These are phyloP conservation scores for Ostrea denselamellosa DNA, from an alignment of 1,140 invertebrate species.

Conservation along the genomic window DNA sequence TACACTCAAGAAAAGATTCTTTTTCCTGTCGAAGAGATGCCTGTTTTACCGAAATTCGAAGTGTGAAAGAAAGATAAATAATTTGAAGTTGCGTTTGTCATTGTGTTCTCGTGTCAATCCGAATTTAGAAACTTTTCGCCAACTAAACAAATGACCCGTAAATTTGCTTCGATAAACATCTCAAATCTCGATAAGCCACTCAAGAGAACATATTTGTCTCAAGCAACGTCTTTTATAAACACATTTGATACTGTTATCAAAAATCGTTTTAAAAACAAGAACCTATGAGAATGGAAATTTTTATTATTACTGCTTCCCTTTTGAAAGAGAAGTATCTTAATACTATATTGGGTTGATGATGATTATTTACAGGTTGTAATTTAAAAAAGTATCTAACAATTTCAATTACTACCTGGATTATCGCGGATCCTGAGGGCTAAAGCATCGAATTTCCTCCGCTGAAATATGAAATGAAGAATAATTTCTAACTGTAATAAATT, in stretches of 20 bases:
- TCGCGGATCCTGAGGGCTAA: neutral
- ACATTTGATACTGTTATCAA: conserved; percentile 23
- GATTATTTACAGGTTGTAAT: neutral
- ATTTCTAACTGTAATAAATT: neutral
- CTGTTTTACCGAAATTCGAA: conserved; percentile 29
- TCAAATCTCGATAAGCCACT: conserved; percentile 1
- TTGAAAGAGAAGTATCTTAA: neutral
- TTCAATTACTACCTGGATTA: neutral
- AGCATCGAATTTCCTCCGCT: neutral
- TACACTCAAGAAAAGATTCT: neutral
- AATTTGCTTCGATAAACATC: conserved; percentile 19
- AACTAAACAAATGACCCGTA: neutral
- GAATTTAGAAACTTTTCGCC: neutral
- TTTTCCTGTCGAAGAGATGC: conserved; percentile 8
- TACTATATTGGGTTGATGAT: neutral
- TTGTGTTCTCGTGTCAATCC: conserved; percentile 9
- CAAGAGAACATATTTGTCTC: neutral
- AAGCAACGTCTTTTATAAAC: neutral
- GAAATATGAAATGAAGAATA: conserved; percentile 18
- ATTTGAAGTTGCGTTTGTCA: neutral
- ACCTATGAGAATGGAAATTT: neutral
- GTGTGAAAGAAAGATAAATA: conserved; percentile 38
- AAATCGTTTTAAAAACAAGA: conserved; percentile 22
- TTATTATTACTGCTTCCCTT: neutral
- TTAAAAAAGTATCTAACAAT: neutral